These are phyloP conservation scores for Xenentodon cancila DNA, from an alignment of 2,797 vertebrate genomes.

Conservation along the genomic window DNA sequence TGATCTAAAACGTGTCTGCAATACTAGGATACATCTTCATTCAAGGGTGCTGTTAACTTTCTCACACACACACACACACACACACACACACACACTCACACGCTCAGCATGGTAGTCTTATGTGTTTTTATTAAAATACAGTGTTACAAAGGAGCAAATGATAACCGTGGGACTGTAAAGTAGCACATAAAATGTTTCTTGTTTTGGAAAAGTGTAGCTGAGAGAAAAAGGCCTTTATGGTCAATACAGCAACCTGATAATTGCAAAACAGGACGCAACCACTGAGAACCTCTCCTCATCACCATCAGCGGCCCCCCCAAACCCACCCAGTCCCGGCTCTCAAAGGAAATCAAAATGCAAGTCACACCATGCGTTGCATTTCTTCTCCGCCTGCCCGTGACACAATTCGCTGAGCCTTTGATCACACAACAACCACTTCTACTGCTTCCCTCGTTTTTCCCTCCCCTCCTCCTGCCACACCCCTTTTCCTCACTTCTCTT, in stretches of 20 bases:
- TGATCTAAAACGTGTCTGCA: not conserved
- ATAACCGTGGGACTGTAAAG: not conserved
- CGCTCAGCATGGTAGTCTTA: too few species aligned
- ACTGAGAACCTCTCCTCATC: too few species aligned
- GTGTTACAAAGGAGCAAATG: too few species aligned
- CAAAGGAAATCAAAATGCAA: slow-evolving; percentile 79
- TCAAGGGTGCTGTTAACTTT: too few species aligned
- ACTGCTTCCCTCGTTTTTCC: slow-evolving; percentile 16
- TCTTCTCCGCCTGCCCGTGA: slow-evolving; percentile 71
- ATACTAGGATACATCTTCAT: too few species aligned
- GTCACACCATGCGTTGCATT: slow-evolving; percentile 71
- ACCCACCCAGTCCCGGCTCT: slow-evolving; percentile 7
- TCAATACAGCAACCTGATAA: not conserved
- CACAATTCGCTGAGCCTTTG: slow-evolving; percentile 77
- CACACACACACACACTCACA: too few species aligned
- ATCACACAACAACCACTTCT: slow-evolving; percentile 76
- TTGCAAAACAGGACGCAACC: too few species aligned
- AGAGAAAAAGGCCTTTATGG: not conserved
- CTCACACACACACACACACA: too few species aligned
- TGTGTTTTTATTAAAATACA: too few species aligned
- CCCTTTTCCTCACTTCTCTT: slow-evolving; percentile 38
- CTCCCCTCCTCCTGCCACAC: slow-evolving; percentile 5
- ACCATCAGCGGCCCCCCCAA: not conserved
- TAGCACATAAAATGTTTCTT: not conserved
- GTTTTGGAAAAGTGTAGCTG: not conserved